Evolutionary conservation across 2,888 invertebrate species (phyloP).

Genomic region (Melikaiella ostensackeni): DNA sequence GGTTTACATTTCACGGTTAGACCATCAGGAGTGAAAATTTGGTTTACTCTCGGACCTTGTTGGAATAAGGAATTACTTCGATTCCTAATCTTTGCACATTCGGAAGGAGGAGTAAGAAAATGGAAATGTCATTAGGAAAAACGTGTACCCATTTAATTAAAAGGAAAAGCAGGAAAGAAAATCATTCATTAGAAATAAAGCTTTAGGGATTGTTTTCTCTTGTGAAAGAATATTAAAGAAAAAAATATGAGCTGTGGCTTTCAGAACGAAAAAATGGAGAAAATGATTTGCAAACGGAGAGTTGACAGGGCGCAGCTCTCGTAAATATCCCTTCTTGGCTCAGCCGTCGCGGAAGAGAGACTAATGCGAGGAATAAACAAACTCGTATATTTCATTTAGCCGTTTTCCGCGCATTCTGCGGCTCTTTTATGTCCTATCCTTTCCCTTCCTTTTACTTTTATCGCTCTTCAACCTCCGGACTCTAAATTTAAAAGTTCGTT

Average conservation of each 20-base stretch:
- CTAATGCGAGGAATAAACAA: slow-evolving; percentile 58
- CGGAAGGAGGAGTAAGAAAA: not conserved
- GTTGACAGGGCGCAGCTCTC: slow-evolving; percentile 40
- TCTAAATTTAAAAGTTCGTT: slow-evolving; percentile 17
- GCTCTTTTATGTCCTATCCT: slow-evolving; percentile 42
- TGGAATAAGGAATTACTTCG: slow-evolving; percentile 31
- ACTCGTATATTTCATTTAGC: slow-evolving; percentile 61
- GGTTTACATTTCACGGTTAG: slow-evolving; percentile 35
- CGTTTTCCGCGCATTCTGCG: slow-evolving; percentile 45
- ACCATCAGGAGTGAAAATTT: slow-evolving; percentile 33
- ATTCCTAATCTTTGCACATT: slow-evolving; percentile 7
- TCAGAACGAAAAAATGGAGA: not conserved
- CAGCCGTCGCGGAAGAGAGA: slow-evolving; percentile 43
- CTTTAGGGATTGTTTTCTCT: not conserved
- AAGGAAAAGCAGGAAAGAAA: not conserved
- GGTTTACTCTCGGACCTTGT: slow-evolving; percentile 11
- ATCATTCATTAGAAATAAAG: too few species aligned
- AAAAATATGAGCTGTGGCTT: not conserved
- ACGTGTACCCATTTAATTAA: slow-evolving; percentile 11
- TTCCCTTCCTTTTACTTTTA: slow-evolving; percentile 41
- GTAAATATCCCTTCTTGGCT: slow-evolving; percentile 49
- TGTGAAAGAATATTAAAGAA: not conserved
- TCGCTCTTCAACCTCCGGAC: slow-evolving; percentile 33
- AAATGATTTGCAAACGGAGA: slow-evolving; percentile 35
- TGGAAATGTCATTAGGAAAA: slow-evolving; percentile 22